phyloP scores from a whole-genome alignment of 1,140 invertebrate species.

The Habropoda laboriosa region DNA sequence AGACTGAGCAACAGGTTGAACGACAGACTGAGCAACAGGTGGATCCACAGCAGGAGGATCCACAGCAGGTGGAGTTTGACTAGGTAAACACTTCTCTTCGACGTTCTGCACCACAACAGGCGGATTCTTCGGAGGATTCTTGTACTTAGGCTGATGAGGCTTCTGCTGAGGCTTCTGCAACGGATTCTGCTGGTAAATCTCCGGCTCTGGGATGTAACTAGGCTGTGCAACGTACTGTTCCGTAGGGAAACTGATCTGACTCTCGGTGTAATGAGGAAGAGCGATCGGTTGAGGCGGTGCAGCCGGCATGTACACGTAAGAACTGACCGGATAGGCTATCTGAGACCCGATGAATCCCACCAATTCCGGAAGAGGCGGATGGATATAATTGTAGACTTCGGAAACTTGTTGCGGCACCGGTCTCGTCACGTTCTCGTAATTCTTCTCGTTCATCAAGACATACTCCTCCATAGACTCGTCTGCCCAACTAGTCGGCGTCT shows the following conservation, averaged over 20 bases:
- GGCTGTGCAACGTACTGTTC: slow-evolving; percentile 67
- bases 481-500: slow-evolving; percentile 54
- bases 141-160: slow-evolving; percentile 11
- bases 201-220: slow-evolving; percentile 63
- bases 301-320: slow-evolving; percentile 71
- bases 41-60: not conserved
- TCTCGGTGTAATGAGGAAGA: slow-evolving; percentile 69
- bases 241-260: slow-evolving; percentile 58
- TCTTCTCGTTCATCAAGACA: slow-evolving; percentile 44
- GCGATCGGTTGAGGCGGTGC: slow-evolving; percentile 60
- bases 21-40: not conserved
- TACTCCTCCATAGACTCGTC: slow-evolving; percentile 62
- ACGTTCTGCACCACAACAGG: not conserved
- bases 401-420: slow-evolving; percentile 36
- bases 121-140: not conserved
- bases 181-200: slow-evolving; percentile 67
- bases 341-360: slow-evolving; percentile 82
- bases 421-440: slow-evolving; percentile 29
- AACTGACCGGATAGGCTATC: slow-evolving; percentile 73
- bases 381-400: slow-evolving; percentile 80
- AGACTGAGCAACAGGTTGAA: not conserved
- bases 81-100: slow-evolving; percentile 32
- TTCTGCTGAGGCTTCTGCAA: slow-evolving; percentile 39
- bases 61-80: not conserved
- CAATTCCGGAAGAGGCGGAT: slow-evolving; percentile 80